These are phyloP conservation scores for Thripadectes ignobilis DNA, from an alignment of 2,797 vertebrate genomes.

Conservation along the genomic window DNA sequence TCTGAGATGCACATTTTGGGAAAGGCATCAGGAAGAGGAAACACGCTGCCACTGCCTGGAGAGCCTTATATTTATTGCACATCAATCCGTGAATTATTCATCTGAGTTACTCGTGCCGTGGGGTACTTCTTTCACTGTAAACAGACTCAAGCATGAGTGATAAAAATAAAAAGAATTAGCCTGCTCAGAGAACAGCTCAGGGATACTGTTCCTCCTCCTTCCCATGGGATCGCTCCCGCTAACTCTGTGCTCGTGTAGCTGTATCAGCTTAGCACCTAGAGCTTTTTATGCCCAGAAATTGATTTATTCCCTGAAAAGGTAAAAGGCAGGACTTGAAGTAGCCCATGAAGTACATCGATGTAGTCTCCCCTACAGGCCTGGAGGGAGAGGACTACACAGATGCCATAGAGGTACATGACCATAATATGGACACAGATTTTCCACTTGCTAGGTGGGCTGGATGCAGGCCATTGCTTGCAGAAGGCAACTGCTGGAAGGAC, in stretches of 20 bases:
- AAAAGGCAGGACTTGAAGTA: background rate
- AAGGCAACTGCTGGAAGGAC: background rate
- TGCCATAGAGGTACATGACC: background rate
- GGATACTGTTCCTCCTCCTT: background rate
- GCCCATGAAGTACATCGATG: accelerated
- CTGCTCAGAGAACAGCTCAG: background rate
- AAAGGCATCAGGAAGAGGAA: background rate
- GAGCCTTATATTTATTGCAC: background rate
- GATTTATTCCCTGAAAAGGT: background rate
- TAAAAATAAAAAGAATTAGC: background rate
- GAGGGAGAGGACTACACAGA: background rate
- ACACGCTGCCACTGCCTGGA: background rate
- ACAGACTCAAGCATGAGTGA: background rate
- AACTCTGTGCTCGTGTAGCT: background rate
- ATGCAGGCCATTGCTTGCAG: background rate
- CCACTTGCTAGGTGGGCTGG: background rate
- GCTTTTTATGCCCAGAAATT: background rate
- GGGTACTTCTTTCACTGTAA: background rate
- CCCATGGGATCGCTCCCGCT: background rate
- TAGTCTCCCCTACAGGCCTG: background rate
- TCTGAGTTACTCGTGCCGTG: background rate
- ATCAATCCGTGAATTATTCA: background rate
- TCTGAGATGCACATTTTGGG: background rate
- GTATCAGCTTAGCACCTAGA: too few relatives aligned
- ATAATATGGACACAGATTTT: background rate